Evolutionary conservation across 2,113 vertebrate genomes (phyloP), one percentile per base, ranked within the genome.

Genomic region (Trichechus manatus): DNA sequence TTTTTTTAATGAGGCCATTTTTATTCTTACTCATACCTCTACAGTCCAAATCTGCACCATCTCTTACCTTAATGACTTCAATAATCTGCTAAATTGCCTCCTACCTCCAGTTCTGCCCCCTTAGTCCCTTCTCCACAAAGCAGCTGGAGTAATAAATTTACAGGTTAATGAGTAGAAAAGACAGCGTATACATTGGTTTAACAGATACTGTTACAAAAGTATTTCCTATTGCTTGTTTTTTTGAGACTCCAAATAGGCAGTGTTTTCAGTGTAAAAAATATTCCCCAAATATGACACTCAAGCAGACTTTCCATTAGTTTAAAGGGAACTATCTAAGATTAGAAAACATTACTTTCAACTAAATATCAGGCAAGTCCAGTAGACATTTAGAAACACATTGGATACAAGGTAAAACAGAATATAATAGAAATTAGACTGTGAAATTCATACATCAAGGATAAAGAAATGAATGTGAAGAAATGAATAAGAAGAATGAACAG

Each of bases 11-110:
- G 15, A 78, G 17, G 27, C 61, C 23, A 56, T 72, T 63, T 59
- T 17, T 61, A 53, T 50, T 42, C 83, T n/a, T 74, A 13, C n/a
- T 36, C 68, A 22, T 22, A 64, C 0, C 5, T 56, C 20, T n/a
- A 1, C 25, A n/a, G 3, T 11, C 39, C 17, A 27, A 42, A 42
- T 70, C 4, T n/a, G 10, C 6, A n/a, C 29, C 1, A 1, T n/a
- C 36, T 61, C 9, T 42, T 19, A 4, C 11, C 44, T 15, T 61
- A 68, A 13, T 13, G 72, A 64, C 20, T 8, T 81, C 17, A 20
- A 39, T 15, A 31, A 22, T 5, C 0, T 9, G 8, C 1, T 77
- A 20, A 4, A 0, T n/a, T 39, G 19, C 20, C 42, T 75, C 2
- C 5, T 3, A 53, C 36, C 47, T 86, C 29, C 1, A 0, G 15